Evolutionary conservation across 2,113 vertebrate species (phyloP).

Genomic region (Sebastes schlegelii): DNA sequence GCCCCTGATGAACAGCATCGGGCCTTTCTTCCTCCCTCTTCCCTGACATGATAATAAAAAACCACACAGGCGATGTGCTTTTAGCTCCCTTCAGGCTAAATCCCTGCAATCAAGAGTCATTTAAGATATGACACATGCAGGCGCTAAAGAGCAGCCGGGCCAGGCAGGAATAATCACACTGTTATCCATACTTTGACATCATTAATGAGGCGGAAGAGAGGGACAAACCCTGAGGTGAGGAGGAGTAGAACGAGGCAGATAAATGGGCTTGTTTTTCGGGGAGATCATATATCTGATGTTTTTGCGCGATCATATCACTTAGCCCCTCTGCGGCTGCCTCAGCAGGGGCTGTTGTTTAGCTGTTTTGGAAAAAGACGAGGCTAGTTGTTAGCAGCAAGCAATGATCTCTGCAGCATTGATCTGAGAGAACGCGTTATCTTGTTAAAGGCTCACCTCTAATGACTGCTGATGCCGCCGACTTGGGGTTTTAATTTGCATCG

Average conservation of each 20-base stretch:
- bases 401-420: constrained; percentile 29
- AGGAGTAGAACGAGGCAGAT: constrained; percentile 32
- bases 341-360: constrained; percentile 30
- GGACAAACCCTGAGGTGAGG: constrained; percentile 47
- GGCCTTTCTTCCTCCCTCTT: constrained; percentile 39
- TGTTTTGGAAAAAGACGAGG: background rate
- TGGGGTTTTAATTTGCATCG: constrained; percentile 48
- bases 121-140: constrained; percentile 64
- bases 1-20: constrained; percentile 56
- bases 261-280: constrained; percentile 53
- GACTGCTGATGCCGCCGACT: constrained; percentile 28
- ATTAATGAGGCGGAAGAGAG: constrained; percentile 67
- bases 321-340: constrained; percentile 4
- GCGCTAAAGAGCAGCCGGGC: constrained; percentile 53
- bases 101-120: constrained; percentile 76
- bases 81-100: constrained; percentile 65
- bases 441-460: constrained; percentile 56
- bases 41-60: constrained; percentile 68
- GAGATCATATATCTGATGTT: constrained; percentile 40
- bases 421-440: constrained; percentile 18
- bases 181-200: constrained; percentile 66
- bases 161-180: constrained; percentile 66
- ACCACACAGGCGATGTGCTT: constrained; percentile 55
- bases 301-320: constrained; percentile 37
- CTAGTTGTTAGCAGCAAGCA: constrained; percentile 26